phyloP scores from a whole-genome alignment of 2,113 vertebrate species.

The Equus przewalskii region DNA sequence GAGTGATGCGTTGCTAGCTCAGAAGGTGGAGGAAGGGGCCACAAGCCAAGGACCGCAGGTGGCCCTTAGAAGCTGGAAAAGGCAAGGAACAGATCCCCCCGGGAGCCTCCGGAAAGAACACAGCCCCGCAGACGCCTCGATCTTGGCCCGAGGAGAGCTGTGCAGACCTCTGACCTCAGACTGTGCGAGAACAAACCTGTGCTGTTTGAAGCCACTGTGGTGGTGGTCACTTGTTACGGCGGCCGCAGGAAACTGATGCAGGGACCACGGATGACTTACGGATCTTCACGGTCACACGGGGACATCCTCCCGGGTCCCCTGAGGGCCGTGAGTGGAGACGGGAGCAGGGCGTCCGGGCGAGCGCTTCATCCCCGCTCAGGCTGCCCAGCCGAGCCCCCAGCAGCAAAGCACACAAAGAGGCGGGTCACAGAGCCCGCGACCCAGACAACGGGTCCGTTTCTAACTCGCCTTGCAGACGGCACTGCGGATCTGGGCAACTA shows the following conservation, averaged over 20 bases:
- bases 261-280: background rate
- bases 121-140: background rate
- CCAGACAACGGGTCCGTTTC: accelerated
- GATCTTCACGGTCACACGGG: accelerated
- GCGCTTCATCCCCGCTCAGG: accelerated
- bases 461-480: background rate
- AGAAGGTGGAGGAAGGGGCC: background rate
- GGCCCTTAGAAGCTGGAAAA: background rate
- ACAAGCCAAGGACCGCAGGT: background rate
- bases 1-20: background rate
- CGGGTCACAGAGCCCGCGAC: background rate
- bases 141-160: accelerated
- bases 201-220: background rate
- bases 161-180: background rate
- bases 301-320: background rate
- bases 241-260: background rate
- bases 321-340: accelerated
- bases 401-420: accelerated
- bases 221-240: accelerated
- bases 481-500: accelerated
- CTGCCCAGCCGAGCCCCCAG: accelerated
- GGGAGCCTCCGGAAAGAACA: background rate
- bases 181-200: background rate
- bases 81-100: background rate
- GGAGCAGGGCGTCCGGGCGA: no score